Base-by-base conservation (phyloP, 2,888 invertebrate species). In the Clepsis dumicolana region DNA sequence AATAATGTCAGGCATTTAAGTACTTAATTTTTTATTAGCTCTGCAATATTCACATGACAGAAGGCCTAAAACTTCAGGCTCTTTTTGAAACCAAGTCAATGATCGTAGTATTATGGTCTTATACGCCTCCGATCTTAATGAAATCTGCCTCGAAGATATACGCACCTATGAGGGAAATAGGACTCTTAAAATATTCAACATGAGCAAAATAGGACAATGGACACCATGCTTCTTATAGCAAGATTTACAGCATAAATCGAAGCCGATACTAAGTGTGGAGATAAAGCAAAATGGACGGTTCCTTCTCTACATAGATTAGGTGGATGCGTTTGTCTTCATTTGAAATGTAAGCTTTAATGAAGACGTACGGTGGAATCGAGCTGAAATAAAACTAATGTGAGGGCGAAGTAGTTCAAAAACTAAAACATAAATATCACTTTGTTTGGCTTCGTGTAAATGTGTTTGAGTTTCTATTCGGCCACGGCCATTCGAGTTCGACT, bases 341-440 rank as follows among this genome's bases (percentile, higher is more conserved):
- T 70, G 64, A 72, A 69, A 65, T 72, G 68, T 68, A 59, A 70
- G 72, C 65, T 65, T 66, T 75, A 79, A 77, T 78, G 76, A 79
- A 77, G 79, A 80, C 76, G 78, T 75, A 81, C 73, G 74, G 72
- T 71, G 72, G 53, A 66, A 41, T 74, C 69, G 71, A 70, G 71
- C 66, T 66, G 70, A 65, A 73, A 73, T 72, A 77, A 78, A 80
- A 77, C 79, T 74, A 62, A 67, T 38, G 62, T 62, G 67, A 66
- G 21, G 25, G 59, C 59, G 24, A 67, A 57, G 56, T 62, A 32
- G 67, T 67, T 67, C 56, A 63, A 64, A 67, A 44, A 29, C 59
- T 68, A 48, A n/a, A 41, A 68, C 67, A 80, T 83, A 83, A 82
- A 84, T 84, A 80, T 76, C 73, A 81, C 77, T 77, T 76, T 32